Evolutionary conservation across 1,140 invertebrate genomes (phyloP).

Genomic region (Agraylea sexmaculata): DNA sequence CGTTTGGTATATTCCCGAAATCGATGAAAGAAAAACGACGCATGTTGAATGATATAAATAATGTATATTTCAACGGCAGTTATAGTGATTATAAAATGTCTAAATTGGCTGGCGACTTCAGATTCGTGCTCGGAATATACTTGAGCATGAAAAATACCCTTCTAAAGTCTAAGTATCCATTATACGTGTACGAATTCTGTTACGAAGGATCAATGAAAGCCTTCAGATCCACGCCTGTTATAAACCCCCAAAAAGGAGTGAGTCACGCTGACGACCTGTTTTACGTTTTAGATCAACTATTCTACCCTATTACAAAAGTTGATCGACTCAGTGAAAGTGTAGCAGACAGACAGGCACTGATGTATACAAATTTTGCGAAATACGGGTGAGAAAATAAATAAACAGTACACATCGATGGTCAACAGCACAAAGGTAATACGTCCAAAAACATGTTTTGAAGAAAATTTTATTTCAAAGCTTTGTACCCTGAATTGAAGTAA

Average conservation of each 20-base stretch:
- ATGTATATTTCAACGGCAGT: no score
- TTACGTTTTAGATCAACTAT: conserved; percentile 29
- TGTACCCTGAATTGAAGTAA: no score
- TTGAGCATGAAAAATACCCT: no score
- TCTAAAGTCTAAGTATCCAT: no score
- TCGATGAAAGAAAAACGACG: background rate
- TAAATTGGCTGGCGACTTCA: no score
- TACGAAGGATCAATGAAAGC: conserved; percentile 26
- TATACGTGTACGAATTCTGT: conserved; percentile 25
- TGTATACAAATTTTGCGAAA: conserved; percentile 45
- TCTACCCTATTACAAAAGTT: conserved; percentile 26
- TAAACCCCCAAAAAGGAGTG: conserved; percentile 26
- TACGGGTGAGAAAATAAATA: conserved; percentile 34
- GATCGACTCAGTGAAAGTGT: conserved; percentile 25
- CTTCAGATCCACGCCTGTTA: conserved; percentile 28
- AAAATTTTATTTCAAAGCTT: no score
- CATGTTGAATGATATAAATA: no score
- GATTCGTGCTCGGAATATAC: no score
- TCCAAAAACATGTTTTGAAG: no score
- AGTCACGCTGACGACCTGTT: conserved; percentile 33
- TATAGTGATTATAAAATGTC: no score
- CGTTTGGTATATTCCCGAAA: conserved; percentile 3
- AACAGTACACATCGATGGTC: no score
- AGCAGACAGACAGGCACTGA: conserved; percentile 29
- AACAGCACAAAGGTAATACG: no score